Base-by-base conservation (phyloP, 2,113 vertebrate species). In the Antechinus stuartii region DNA sequence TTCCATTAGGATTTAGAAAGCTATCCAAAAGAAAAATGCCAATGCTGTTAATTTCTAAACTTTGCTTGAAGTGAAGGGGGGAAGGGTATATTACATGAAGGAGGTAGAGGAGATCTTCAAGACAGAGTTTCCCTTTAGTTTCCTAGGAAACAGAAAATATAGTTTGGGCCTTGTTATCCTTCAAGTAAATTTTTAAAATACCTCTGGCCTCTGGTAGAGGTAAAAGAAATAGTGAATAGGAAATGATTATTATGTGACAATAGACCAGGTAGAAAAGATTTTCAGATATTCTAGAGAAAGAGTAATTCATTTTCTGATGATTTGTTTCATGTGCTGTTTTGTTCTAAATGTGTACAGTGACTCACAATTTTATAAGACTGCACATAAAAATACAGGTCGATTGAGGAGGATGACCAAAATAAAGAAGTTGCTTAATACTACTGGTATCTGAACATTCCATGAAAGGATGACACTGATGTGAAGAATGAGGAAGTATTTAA, bases 351-450 rank as follows among this genome's bases (percentile, higher is more conserved):
- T 94, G 47, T n/a, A 93, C 27, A 92, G 92, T 91, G 50, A 93
- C 55, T 90, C 94, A 94, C 54, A 8, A 47, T 84, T 96, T 93
- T 94, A 94, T 68, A 97, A 92, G 4, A 93, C 42, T 93, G n/a
- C 7, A 2, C 12, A 95, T 30, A 92, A 95, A 95, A 96, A 93
- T 93, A 95, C 90, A 92, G 95, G n/a, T 35, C 42, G 68, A 42
- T 42, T n/a, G 35, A 22, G 35, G 35, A 76, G 7, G 19, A 42
- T n/a, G 35, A 42, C 16, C 19, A 84, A 84, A 84, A 84, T 22
- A 96, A 93, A 94, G 50, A 76, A 91, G 92, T 95, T 94, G n/a
- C 47, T 3, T 53, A 95, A 97, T 19, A 89, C 35, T n/a, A 90
- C 93, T 90, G 47, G 91, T 89, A 68, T 94, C 93, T 96, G 25